Base-by-base conservation (phyloP, 2,113 vertebrate species). In the Brachyistius frenatus region DNA sequence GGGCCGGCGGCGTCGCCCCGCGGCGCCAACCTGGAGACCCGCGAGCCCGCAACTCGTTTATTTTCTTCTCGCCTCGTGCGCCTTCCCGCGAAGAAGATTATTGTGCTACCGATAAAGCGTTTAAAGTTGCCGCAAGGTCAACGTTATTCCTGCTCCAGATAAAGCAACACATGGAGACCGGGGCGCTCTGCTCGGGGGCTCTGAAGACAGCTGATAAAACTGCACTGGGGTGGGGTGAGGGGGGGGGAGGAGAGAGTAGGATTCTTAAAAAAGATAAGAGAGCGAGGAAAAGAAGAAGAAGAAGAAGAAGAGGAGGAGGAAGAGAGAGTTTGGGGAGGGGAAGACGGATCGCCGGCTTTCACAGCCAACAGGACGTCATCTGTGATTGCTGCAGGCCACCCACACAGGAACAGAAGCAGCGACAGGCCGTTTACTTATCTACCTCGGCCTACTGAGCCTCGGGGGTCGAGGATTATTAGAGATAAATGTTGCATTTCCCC, bases 61-160 rank as follows among this genome's bases (percentile, higher is more conserved):
- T 76, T 85, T 66, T 50, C 41, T 74, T 44, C 52, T 53, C 9
- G 82, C 76, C 23, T 66, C 78, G 86, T 75, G 83, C 50, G 54
- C 80, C 86, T 88, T 61, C 83, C 60, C 16, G 39, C 32, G 39
- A 78, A 91, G 86, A 65, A 86, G 86, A 94, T 92, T 92, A 90
- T 84, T 85, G 86, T 66, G 71, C 52, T 66, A 54, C 69, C 72
- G 92, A 93, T 93, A 91, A 93, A 93, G 86, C 86, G 87, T 91
- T 89, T 89, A 86, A 23, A 83, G 80, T 82, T 78, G 81, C 86
- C 52, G 64, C 93, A 88, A 93, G 91, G 93, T 93, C 91, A 92
- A 75, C 60, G 58, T 74, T 88, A 91, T 90, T 92, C 87, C 68
- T 75, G 84, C 76, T 86, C 57, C 84, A 88, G 92, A 93, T 92